phyloP scores from a whole-genome alignment of 1,140 invertebrate genomes.

The Scaptomyza hsui region DNA sequence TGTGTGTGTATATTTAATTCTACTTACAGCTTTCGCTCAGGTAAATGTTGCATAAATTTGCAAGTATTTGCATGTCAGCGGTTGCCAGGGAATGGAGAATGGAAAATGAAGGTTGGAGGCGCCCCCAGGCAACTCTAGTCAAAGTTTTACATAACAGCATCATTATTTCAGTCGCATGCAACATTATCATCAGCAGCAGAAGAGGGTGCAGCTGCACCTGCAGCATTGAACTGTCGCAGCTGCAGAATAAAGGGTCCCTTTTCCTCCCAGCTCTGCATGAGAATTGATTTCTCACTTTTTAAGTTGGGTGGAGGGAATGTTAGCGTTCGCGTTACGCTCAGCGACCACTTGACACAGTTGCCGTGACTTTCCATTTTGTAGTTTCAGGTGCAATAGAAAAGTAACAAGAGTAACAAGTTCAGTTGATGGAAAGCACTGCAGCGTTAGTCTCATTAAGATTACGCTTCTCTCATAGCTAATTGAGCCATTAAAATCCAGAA shows the following conservation, averaged over 20 bases:
- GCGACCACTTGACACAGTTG: slow-evolving; percentile 34
- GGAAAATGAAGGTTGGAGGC: too few relatives aligned
- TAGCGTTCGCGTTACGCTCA: background rate
- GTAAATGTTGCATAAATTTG: slow-evolving; percentile 74
- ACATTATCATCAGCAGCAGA: slow-evolving; percentile 42
- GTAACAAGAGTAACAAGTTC: slow-evolving; percentile 43
- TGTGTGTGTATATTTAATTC: slow-evolving; percentile 49
- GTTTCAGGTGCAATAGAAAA: slow-evolving; percentile 54
- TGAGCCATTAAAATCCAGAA: background rate
- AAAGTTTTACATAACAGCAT: slow-evolving; percentile 39
- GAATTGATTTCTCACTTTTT: slow-evolving; percentile 59
- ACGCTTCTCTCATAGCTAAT: background rate
- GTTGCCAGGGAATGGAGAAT: slow-evolving; percentile 29
- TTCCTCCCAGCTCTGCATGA: slow-evolving; percentile 8
- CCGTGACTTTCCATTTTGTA: slow-evolving; percentile 38
- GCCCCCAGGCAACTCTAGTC: slow-evolving; percentile 11
- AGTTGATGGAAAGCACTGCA: slow-evolving; percentile 41
- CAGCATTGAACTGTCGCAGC: slow-evolving; percentile 14
- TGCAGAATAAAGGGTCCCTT: slow-evolving; percentile 25
- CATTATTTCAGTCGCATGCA: slow-evolving; percentile 26
- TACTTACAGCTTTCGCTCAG: slow-evolving; percentile 59
- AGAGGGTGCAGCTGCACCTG: slow-evolving; percentile 22
- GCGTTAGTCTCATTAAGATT: background rate
- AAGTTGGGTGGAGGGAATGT: slow-evolving; percentile 25
- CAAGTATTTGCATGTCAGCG: slow-evolving; percentile 73